phyloP scores from a whole-genome alignment of 1,140 invertebrate genomes.

The Calliopsis andreniformis region DNA sequence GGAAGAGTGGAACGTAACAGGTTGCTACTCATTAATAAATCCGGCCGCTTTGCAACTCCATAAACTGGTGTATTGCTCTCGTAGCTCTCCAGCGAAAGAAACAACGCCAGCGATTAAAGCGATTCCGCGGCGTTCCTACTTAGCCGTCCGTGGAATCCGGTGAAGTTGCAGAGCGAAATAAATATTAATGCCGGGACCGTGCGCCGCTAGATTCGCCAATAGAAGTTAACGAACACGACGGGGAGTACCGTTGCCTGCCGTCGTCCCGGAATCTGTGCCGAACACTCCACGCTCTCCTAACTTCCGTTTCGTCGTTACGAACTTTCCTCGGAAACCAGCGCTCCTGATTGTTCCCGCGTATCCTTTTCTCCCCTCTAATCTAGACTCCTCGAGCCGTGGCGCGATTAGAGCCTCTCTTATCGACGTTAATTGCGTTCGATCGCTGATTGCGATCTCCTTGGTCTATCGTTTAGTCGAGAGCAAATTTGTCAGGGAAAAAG shows the following conservation, averaged over 20 bases:
- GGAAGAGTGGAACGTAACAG: constrained; percentile 17
- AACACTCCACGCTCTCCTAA: constrained; percentile 48
- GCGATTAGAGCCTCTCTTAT: neutral
- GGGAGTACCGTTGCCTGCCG: constrained; percentile 53
- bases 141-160: neutral
- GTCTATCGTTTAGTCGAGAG: neutral
- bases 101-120: constrained; percentile 35
- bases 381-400: neutral
- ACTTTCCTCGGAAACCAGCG: constrained; percentile 39
- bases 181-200: constrained; percentile 58
- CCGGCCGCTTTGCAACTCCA: constrained; percentile 20
- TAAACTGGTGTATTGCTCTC: constrained; percentile 7
- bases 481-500: neutral
- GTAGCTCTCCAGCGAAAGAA: neutral
- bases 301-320: constrained; percentile 47
- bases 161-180: constrained; percentile 36
- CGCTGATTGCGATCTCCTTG: no score
- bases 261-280: constrained; percentile 39
- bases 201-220: constrained; percentile 56
- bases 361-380: neutral
- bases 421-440: neutral
- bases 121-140: constrained; percentile 8
- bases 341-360: neutral
- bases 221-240: constrained; percentile 48
- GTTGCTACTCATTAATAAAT: constrained; percentile 41